A percentile compares a stretch with the other conserved stretches of the same genome.
phyloP scores from a whole-genome alignment of 2,113 vertebrate species.

The Cyrtonyx montezumae region DNA sequence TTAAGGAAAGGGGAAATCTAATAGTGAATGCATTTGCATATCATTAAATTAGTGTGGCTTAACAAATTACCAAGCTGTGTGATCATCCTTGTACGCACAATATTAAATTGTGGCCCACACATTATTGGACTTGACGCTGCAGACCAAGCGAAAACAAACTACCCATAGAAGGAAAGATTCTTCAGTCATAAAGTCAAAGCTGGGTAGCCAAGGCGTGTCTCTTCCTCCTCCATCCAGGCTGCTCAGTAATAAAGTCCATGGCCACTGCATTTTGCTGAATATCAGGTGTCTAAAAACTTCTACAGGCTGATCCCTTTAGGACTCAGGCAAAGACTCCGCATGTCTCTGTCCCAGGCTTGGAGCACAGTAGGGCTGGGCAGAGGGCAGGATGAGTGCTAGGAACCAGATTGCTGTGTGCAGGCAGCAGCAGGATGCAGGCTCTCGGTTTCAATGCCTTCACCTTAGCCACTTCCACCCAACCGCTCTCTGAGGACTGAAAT shows the following conservation, averaged over 20 bases:
- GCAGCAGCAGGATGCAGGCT: not conserved
- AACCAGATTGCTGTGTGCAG: not conserved
- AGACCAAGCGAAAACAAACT: slow-evolving; percentile 34
- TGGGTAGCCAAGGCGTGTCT: fast-evolving
- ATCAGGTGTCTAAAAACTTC: not conserved
- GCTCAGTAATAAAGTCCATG: not conserved
- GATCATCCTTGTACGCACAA: slow-evolving; percentile 40
- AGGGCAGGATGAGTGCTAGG: not conserved
- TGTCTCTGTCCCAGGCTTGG: not conserved
- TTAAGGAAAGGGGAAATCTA: slow-evolving; percentile 15
- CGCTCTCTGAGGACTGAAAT: not conserved
- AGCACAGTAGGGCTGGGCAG: not conserved
- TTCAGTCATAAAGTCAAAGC: not conserved
- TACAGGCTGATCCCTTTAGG: not conserved
- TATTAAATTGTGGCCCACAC: not conserved
- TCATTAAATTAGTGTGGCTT: slow-evolving; percentile 51
- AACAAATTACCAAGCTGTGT: not conserved
- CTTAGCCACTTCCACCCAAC: not conserved
- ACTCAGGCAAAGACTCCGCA: not conserved
- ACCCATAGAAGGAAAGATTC: not conserved
- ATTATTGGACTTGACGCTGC: not conserved
- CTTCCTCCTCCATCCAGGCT: not conserved
- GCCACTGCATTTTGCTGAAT: not conserved
- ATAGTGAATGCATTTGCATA: slow-evolving; percentile 27
- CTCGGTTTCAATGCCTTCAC: not conserved